A percentile compares a stretch with the other conserved stretches of the same genome.
These are phyloP conservation scores for Homarus gammarus DNA, from an alignment of 2,888 invertebrate genomes.

Conservation along the genomic window DNA sequence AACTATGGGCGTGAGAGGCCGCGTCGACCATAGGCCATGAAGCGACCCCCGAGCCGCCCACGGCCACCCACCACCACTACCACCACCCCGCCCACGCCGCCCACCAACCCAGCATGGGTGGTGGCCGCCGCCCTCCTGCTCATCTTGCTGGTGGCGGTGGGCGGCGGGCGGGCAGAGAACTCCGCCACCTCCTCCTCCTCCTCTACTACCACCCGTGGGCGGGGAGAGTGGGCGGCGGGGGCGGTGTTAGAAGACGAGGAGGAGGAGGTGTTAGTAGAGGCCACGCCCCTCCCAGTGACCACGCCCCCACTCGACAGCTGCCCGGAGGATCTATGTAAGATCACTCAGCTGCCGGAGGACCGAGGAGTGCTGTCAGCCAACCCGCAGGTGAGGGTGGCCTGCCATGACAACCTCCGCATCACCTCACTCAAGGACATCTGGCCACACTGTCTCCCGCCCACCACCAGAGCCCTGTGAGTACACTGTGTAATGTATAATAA, in stretches of 20 bases:
- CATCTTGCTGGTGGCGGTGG: slow-evolving; percentile 1
- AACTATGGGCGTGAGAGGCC: not conserved
- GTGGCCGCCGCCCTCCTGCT: slow-evolving; percentile 3
- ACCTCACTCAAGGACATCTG: slow-evolving; percentile 57
- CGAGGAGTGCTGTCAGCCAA: not conserved
- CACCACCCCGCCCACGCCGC: not conserved
- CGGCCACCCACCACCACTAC: slow-evolving; percentile 11
- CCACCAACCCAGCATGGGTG: not conserved
- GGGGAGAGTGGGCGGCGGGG: not conserved
- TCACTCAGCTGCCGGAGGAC: slow-evolving; percentile 16
- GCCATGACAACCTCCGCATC: slow-evolving; percentile 50
- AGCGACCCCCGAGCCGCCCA: not conserved
- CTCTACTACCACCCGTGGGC: not conserved
- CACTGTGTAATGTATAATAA: not conserved
- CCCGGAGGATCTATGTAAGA: slow-evolving; percentile 14
- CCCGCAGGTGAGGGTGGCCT: slow-evolving; percentile 27
- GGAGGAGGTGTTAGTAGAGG: not conserved
- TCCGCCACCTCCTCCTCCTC: not conserved
- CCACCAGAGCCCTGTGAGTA: slow-evolving; percentile 55
- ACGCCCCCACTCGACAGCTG: not conserved
- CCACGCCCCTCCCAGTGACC: not conserved
- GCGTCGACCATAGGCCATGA: slow-evolving; percentile 19
- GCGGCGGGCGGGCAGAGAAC: slow-evolving; percentile 6
- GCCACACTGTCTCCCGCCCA: slow-evolving; percentile 51
- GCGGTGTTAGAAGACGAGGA: not conserved